A percentile compares a stretch with the other conserved stretches of the same genome.
Evolutionary conservation across 2,113 vertebrate species (phyloP).

Genomic region (Psammodynastes pulverulentus): DNA sequence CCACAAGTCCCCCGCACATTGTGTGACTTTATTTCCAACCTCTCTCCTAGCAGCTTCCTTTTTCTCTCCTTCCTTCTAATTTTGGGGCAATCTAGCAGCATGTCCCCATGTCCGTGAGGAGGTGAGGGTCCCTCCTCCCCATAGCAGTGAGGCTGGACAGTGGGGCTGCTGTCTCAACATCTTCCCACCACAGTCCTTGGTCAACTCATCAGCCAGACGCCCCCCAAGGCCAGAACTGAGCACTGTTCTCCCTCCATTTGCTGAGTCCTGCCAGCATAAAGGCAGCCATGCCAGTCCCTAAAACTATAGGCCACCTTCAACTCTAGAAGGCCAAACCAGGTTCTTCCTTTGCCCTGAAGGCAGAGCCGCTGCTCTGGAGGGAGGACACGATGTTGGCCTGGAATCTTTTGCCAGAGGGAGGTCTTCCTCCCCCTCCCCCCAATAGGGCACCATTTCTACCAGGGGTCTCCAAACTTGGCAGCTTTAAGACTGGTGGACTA

Average conservation of each 20-base stretch:
- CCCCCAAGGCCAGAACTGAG: not conserved
- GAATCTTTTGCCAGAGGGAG: too few species aligned
- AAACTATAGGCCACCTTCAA: not conserved
- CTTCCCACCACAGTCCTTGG: not conserved
- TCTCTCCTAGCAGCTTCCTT: too few species aligned
- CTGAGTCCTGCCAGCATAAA: not conserved
- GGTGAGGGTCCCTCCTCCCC: not conserved
- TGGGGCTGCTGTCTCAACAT: not conserved
- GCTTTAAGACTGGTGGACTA: too few species aligned
- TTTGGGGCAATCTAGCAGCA: not conserved
- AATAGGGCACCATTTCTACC: too few species aligned
- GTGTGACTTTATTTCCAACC: not conserved
- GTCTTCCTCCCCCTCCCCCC: too few species aligned
- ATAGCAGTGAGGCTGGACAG: not conserved
- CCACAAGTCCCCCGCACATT: not conserved
- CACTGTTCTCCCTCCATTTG: not conserved
- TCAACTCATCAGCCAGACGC: not conserved
- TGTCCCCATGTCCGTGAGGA: not conserved
- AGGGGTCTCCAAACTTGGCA: too few species aligned
- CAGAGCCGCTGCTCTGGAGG: not conserved
- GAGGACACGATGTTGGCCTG: too few species aligned
- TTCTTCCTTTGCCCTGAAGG: not conserved
- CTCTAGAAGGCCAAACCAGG: not conserved
- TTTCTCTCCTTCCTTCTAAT: not conserved
- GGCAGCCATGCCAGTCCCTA: not conserved